These are phyloP conservation scores for Psophia crepitans DNA, from an alignment of 2,113 vertebrate species.

Conservation along the genomic window DNA sequence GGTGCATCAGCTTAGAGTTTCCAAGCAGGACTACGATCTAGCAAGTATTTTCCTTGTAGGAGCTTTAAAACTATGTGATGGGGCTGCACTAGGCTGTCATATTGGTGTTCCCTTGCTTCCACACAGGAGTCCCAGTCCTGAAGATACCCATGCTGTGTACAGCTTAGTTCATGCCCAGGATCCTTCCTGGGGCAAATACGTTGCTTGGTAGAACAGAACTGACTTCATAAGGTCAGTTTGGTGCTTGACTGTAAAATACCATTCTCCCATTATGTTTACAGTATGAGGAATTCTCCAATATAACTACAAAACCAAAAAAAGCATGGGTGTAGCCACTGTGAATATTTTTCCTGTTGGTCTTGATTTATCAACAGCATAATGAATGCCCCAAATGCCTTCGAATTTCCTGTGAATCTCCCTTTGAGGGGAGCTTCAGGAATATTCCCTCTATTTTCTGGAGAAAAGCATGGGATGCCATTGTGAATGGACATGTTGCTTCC, in stretches of 20 bases:
- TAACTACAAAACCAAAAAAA: background rate
- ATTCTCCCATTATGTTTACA: background rate
- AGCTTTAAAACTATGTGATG: fast-evolving
- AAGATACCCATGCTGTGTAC: background rate
- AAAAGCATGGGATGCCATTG: background rate
- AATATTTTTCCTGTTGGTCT: background rate
- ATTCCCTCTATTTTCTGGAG: background rate
- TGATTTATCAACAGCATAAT: background rate
- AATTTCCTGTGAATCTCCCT: background rate
- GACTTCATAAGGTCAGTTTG: background rate
- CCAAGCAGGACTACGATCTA: background rate
- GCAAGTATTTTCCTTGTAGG: background rate
- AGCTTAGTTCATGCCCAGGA: background rate
- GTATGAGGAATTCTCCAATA: background rate
- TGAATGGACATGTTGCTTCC: background rate
- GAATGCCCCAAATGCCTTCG: background rate
- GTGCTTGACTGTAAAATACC: background rate
- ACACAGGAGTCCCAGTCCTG: background rate
- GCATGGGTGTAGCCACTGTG: background rate
- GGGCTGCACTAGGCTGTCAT: background rate
- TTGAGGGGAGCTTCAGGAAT: background rate
- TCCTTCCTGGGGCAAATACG: background rate
- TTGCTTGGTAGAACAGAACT: background rate
- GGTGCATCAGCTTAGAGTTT: background rate
- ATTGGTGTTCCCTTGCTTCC: background rate